Percentiles rank a stretch among this genome's conserved stretches.
Evolutionary conservation across 2,113 vertebrate genomes (phyloP).

Genomic region (Opisthocomus hoazin): DNA sequence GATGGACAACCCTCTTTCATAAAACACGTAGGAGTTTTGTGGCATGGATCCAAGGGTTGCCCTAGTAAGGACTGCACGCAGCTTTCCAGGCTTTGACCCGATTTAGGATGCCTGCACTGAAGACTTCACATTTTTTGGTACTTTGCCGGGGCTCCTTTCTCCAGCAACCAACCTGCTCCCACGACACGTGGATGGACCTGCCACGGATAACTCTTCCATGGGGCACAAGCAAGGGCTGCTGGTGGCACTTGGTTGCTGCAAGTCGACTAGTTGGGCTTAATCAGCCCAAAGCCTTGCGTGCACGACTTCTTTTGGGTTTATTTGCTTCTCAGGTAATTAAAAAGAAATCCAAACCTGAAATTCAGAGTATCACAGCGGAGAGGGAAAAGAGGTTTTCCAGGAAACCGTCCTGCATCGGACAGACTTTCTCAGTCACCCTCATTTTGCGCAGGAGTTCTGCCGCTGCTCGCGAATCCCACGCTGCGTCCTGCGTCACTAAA

Average conservation of each 20-base stretch:
- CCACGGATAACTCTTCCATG: neutral
- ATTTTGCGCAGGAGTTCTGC: neutral
- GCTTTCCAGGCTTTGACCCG: neutral
- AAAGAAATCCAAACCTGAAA: neutral
- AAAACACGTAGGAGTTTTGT: neutral
- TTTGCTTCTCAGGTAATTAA: neutral
- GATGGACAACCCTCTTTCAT: neutral
- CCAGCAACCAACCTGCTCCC: fast-evolving
- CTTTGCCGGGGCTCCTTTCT: neutral
- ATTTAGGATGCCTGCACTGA: neutral
- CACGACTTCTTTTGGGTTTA: neutral
- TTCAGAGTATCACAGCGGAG: neutral
- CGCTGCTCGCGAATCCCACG: fast-evolving
- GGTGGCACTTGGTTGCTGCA: neutral
- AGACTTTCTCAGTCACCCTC: neutral
- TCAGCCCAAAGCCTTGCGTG: neutral
- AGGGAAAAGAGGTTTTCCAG: neutral
- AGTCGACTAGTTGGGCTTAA: neutral
- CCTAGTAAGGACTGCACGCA: no score
- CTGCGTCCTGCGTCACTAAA: fast-evolving
- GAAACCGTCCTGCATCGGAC: fast-evolving
- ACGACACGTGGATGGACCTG: fast-evolving
- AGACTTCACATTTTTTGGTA: neutral
- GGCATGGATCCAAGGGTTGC: neutral
- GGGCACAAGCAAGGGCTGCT: neutral